Evolutionary conservation across 2,888 invertebrate species (phyloP).

Genomic region (Leucophenga montana): DNA sequence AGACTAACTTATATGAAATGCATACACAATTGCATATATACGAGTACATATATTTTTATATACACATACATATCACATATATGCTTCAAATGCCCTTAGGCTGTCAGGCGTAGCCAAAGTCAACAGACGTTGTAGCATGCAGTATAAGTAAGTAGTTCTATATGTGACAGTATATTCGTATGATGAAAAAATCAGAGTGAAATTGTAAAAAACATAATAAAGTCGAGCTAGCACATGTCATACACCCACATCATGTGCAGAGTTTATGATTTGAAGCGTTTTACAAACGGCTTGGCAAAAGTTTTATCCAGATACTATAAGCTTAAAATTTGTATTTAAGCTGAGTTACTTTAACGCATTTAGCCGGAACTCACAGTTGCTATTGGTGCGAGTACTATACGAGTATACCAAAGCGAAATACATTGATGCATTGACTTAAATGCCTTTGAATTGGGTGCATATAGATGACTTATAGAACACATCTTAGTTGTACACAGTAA

Average conservation of each 20-base stretch:
- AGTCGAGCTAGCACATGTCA: neutral
- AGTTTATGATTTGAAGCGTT: constrained; percentile 7
- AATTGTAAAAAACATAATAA: too few relatives aligned
- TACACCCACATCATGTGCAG: neutral
- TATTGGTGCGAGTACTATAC: neutral
- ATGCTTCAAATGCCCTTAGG: constrained; percentile 11
- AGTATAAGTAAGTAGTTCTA: neutral
- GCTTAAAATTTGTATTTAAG: neutral
- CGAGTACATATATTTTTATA: neutral
- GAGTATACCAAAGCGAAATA: neutral
- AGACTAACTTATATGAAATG: constrained; percentile 1
- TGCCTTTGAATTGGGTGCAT: neutral
- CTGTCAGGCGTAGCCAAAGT: constrained; percentile 19
- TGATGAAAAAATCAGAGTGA: neutral
- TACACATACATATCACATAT: neutral
- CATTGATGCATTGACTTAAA: neutral
- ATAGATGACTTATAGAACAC: too few relatives aligned
- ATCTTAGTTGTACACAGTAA: too few relatives aligned
- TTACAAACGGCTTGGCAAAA: neutral
- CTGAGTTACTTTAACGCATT: too few relatives aligned
- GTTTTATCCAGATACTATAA: neutral
- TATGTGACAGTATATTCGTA: neutral
- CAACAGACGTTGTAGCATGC: constrained; percentile 13
- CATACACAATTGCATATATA: neutral
- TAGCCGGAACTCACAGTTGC: too few relatives aligned